These are phyloP conservation scores for Hippocampus guttulatus DNA, from an alignment of 2,113 vertebrate species.

Conservation along the genomic window DNA sequence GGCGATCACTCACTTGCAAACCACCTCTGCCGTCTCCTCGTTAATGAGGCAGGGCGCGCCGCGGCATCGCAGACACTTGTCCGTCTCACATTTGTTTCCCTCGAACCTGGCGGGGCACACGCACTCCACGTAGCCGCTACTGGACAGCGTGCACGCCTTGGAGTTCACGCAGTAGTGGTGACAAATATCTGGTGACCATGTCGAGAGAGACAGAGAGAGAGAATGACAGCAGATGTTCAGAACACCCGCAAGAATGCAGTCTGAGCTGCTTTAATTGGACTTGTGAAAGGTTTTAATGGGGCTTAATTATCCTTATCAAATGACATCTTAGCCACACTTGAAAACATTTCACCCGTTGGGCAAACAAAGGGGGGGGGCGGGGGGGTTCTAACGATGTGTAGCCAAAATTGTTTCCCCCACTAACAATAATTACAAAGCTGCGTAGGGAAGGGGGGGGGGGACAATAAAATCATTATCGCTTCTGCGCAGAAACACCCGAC, in stretches of 20 bases:
- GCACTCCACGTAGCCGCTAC: constrained; percentile 85
- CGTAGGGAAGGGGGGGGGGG: constrained; percentile 20
- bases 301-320: constrained; percentile 72
- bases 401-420: constrained; percentile 54
- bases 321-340: constrained; percentile 63
- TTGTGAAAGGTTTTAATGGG: constrained; percentile 63
- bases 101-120: constrained; percentile 87
- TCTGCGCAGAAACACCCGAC: constrained; percentile 52
- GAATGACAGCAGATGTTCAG: constrained; percentile 28
- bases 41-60: constrained; percentile 86
- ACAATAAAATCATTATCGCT: constrained; percentile 47
- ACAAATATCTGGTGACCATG: constrained; percentile 81
- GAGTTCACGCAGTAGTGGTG: constrained; percentile 96
- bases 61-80: constrained; percentile 89
- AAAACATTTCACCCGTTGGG: constrained; percentile 61
- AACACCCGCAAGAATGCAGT: constrained; percentile 36
- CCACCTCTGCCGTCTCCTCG: constrained; percentile 80
- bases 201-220: constrained; percentile 24
- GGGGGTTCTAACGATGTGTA: constrained; percentile 53
- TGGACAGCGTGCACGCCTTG: constrained; percentile 85
- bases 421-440: constrained; percentile 55
- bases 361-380: constrained; percentile 40
- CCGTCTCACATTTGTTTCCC: constrained; percentile 88
- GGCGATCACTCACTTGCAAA: constrained; percentile 87
- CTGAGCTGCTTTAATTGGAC: constrained; percentile 58